Evolutionary conservation across 2,797 vertebrate species (phyloP).

Genomic region (Etheostoma perlongum): DNA sequence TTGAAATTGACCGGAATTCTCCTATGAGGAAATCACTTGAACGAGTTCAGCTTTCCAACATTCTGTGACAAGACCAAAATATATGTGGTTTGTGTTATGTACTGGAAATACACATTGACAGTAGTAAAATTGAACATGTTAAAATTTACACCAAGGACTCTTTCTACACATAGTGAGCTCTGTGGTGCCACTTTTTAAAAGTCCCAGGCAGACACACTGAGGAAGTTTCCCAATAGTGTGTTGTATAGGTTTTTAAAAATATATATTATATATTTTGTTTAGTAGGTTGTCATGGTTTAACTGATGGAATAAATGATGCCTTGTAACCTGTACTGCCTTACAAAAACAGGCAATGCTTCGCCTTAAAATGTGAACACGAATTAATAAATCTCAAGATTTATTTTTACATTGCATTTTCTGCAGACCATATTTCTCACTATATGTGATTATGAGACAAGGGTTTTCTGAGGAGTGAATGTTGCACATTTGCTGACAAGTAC

Average conservation of each 20-base stretch:
- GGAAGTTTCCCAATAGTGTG: constrained; percentile 58
- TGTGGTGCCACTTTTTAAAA: constrained; percentile 67
- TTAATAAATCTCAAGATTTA: constrained; percentile 86
- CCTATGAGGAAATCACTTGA: constrained; percentile 37
- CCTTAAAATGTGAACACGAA: constrained; percentile 84
- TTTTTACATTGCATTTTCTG: constrained; percentile 82
- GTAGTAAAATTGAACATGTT: constrained; percentile 42
- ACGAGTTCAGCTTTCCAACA: constrained; percentile 37
- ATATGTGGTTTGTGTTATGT: constrained; percentile 52
- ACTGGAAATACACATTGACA: constrained; percentile 43
- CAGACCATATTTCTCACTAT: constrained; percentile 44
- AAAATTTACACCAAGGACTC: constrained; percentile 19
- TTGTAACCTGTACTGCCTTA: constrained; percentile 82
- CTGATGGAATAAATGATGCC: constrained; percentile 76
- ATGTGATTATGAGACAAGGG: no score
- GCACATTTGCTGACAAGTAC: background rate
- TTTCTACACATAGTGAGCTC: constrained; percentile 34
- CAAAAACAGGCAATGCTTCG: constrained; percentile 71
- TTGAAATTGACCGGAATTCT: no score
- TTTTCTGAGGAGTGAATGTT: background rate
- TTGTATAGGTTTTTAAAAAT: constrained; percentile 61
- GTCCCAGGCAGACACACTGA: constrained; percentile 52
- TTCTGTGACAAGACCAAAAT: constrained; percentile 41
- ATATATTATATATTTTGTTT: constrained; percentile 77
- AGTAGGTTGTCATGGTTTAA: constrained; percentile 73